A percentile compares a stretch with the other conserved stretches of the same genome.
These are phyloP conservation scores for Callitettix versicolor DNA, from an alignment of 1,140 invertebrate genomes.

Conservation along the genomic window DNA sequence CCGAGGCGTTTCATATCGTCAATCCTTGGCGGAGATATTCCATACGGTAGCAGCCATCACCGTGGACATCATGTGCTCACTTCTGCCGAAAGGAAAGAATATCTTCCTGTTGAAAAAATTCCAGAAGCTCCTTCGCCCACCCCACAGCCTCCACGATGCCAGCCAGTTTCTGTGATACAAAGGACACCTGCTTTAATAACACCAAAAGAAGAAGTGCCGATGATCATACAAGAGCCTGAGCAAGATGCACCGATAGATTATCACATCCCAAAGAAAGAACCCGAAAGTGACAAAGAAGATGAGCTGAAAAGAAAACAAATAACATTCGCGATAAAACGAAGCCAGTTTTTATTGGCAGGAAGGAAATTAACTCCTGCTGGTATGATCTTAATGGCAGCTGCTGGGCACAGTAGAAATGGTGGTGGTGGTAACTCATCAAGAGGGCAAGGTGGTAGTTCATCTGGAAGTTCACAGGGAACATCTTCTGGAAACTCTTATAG, in stretches of 20 bases:
- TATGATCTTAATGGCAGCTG: conserved; percentile 45
- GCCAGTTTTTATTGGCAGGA: conserved; percentile 31
- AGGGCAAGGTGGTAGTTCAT: conserved; percentile 15
- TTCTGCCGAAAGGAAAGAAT: conserved; percentile 66
- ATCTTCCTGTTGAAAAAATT: conserved; percentile 49
- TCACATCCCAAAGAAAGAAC: conserved; percentile 67
- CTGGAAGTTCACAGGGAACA: conserved; percentile 5
- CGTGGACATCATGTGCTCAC: conserved; percentile 61
- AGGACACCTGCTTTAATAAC: conserved; percentile 48
- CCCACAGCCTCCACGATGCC: conserved; percentile 20
- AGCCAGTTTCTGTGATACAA: conserved; percentile 61
- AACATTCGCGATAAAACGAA: conserved; percentile 25
- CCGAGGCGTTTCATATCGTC: conserved; percentile 62
- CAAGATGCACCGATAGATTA: conserved; percentile 82
- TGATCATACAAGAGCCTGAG: conserved; percentile 38
- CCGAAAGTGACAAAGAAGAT: conserved; percentile 28
- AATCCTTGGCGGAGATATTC: conserved; percentile 60
- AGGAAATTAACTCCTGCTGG: conserved; percentile 28
- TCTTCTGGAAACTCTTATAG: conserved; percentile 27
- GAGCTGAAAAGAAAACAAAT: conserved; percentile 36
- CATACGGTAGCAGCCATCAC: conserved; percentile 46
- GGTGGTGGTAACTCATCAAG: conserved; percentile 36
- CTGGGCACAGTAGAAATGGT: conserved; percentile 57
- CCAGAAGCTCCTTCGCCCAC: conserved; percentile 29
- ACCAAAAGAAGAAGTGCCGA: conserved; percentile 27